These are phyloP conservation scores for Ovis aries DNA, from an alignment of 2,113 vertebrate species.

Conservation along the genomic window DNA sequence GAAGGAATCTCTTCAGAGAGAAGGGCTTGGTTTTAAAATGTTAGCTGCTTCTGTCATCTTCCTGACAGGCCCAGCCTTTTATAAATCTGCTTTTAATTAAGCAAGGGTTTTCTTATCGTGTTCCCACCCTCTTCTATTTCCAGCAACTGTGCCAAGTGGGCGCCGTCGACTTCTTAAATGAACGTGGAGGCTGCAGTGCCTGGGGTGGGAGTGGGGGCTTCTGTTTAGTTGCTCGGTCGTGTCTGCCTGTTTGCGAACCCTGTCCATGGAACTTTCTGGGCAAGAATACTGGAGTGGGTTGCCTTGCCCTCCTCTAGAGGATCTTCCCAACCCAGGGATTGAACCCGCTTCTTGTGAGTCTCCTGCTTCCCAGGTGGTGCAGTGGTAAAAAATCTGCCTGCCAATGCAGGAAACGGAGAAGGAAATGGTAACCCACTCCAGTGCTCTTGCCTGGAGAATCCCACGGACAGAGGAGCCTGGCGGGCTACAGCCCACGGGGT, in stretches of 20 bases:
- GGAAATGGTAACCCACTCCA: background rate
- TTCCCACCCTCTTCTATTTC: slow-evolving; percentile 5
- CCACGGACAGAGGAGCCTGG: background rate
- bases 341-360: background rate
- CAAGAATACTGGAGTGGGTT: background rate
- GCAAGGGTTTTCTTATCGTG: background rate
- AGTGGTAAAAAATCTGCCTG: background rate
- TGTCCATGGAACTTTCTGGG: background rate
- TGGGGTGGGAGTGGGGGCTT: background rate
- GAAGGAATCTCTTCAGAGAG: background rate
- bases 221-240: background rate
- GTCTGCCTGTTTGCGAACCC: background rate
- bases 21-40: slow-evolving; percentile 7
- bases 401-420: background rate
- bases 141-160: background rate
- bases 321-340: background rate
- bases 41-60: slow-evolving; percentile 39
- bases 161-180: background rate
- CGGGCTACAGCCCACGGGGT: background rate
- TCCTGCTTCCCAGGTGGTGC: background rate
- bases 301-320: background rate
- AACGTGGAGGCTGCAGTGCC: background rate
- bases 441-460: background rate
- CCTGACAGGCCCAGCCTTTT: slow-evolving; percentile 31
- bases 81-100: slow-evolving; percentile 68